Percentiles rank a stretch among this genome's conserved stretches.
Conservation (phyloP, 2,888 invertebrate species). For the Charanyca ferruginea region DNA sequence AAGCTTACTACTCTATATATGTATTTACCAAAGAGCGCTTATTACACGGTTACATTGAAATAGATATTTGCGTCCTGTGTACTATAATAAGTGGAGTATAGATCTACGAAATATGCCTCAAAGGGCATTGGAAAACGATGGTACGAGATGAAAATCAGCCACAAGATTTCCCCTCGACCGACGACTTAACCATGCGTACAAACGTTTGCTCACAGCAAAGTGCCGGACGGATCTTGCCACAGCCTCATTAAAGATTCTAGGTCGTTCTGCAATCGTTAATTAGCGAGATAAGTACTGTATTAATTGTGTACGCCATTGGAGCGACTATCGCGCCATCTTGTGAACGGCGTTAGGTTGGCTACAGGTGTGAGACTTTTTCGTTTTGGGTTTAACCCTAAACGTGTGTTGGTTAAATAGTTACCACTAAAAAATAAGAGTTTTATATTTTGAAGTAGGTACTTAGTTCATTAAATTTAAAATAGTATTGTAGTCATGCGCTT, state of each 20-base stretch:
- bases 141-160: conserved; percentile 37
- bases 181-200: conserved; percentile 59
- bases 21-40: too few species aligned
- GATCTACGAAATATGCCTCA: background rate
- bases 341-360: conserved; percentile 56
- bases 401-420: background rate
- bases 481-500: too few species aligned
- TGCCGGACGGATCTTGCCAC: conserved; percentile 86
- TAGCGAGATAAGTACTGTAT: conserved; percentile 89
- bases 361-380: conserved; percentile 25
- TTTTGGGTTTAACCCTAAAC: conserved; percentile 10
- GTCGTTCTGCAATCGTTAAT: conserved; percentile 89
- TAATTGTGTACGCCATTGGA: conserved; percentile 89
- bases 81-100: too few species aligned
- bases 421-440: too few species aligned
- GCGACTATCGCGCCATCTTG: conserved; percentile 83
- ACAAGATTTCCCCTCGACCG: conserved; percentile 42
- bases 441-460: too few species aligned
- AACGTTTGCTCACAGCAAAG: conserved; percentile 54
- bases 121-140: background rate
- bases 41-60: too few species aligned
- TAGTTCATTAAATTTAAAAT: too few species aligned
- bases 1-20: too few species aligned
- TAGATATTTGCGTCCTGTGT: too few species aligned
- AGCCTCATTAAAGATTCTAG: conserved; percentile 90